Base-by-base conservation (phyloP, 2,797 vertebrate species). In the Sphenodon punctatus region DNA sequence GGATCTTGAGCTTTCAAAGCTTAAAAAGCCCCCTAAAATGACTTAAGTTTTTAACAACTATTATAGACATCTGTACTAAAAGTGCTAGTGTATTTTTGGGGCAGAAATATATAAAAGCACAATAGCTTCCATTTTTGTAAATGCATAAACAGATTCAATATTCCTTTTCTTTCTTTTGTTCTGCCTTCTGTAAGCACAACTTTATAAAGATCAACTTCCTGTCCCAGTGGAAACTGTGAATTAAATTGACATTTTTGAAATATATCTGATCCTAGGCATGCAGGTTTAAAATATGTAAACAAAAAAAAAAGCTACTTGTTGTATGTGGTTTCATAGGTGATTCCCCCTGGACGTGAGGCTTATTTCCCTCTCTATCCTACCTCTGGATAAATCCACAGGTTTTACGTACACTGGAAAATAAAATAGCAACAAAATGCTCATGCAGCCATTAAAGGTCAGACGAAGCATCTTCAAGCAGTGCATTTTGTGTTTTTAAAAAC, bases 341-440 rank as follows among this genome's bases (percentile, higher is more conserved):
- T 64, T 95, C 87, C 88, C 89, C 67, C 49, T 3, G 56, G 92
- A 73, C 78, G 63, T 16, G 2, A 82, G 51, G 46, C 55, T 75
- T 71, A 46, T 88, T 84, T 39, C 82, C 72, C 77, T 64, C 55
- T 66, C 87, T 73, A 30, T 30, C 39, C 78, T 22, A 78, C 34
- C 73, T 71, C 60, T 64, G 69, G 65, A 77, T 73, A 46, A 73
- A 89, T 63, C 10, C 16, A 19, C 14, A 0, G 2, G 0, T 49
- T 76, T 72, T 59, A 48, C 64, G 56, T 25, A 45, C 27, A 30
- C 72, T 79, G 42, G 39, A 87, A n/a, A 90, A 80, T 42, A 80
- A 93, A 89, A 30, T 67, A 70, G 56, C n/a, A 64, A 55, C 64
- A 60, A 88, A 72, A 84, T 41, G 16, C 70, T 59, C 30, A 41